phyloP scores from a whole-genome alignment of 2,888 invertebrate genomes.

The Eupithecia subfuscata region DNA sequence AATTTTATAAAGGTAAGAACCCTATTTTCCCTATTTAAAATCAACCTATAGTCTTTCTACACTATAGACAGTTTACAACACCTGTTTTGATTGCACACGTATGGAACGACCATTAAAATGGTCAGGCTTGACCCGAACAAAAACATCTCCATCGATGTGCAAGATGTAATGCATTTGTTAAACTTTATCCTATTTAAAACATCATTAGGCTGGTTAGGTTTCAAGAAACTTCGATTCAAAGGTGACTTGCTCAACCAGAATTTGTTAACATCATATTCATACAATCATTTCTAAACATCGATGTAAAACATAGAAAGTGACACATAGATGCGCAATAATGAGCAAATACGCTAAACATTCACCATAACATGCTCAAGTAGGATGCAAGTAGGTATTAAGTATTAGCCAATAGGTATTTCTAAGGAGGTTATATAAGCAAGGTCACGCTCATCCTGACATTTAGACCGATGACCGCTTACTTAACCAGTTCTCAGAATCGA shows the following conservation, averaged over 20 bases:
- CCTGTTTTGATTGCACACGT: neutral
- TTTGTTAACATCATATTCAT: slow-evolving; percentile 9
- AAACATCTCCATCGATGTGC: neutral
- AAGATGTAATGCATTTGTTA: neutral
- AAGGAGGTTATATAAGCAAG: slow-evolving; percentile 77
- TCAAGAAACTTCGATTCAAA: neutral
- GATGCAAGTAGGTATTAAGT: slow-evolving; percentile 56
- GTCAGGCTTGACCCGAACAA: neutral
- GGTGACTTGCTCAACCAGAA: slow-evolving; percentile 10
- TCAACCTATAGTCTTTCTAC: neutral
- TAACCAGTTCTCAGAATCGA: slow-evolving; percentile 68
- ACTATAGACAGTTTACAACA: neutral
- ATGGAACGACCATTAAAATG: neutral
- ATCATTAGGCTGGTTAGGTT: neutral
- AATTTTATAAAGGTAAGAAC: too few relatives aligned
- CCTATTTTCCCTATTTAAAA: neutral
- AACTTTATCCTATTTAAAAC: neutral
- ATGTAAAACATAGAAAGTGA: slow-evolving; percentile 34
- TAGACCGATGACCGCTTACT: slow-evolving; percentile 73
- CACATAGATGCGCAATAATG: slow-evolving; percentile 36
- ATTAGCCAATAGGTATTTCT: slow-evolving; percentile 72
- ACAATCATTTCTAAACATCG: slow-evolving; percentile 17
- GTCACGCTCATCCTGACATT: slow-evolving; percentile 79
- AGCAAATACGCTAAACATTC: slow-evolving; percentile 37
- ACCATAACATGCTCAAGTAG: slow-evolving; percentile 43